phyloP scores from a whole-genome alignment of 2,888 invertebrate species.

The Drosophila rubida region DNA sequence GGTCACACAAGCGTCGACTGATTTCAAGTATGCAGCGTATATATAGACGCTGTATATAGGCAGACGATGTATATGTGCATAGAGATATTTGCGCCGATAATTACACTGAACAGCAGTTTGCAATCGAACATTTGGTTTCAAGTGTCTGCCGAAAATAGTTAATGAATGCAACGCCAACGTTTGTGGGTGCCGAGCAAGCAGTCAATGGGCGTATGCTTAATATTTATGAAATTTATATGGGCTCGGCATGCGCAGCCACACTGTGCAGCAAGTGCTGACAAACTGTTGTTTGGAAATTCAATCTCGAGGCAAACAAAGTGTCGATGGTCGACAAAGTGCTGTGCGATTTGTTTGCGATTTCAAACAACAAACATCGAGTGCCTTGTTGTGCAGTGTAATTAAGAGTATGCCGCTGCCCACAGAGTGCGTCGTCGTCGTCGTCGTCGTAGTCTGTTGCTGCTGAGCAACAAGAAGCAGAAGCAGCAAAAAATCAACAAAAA shows the following conservation, averaged over 20 bases:
- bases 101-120: constrained; percentile 46
- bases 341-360: not conserved
- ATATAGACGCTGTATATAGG: constrained; percentile 18
- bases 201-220: constrained; percentile 69
- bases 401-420: constrained; percentile 46
- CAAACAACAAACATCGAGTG: not conserved
- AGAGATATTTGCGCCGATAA: constrained; percentile 30
- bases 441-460: too few species aligned
- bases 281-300: not conserved
- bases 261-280: constrained; percentile 37
- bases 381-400: constrained; percentile 71
- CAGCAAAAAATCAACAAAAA: constrained; percentile 28
- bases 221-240: constrained; percentile 69
- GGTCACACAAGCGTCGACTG: constrained; percentile 42
- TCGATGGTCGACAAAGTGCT: not conserved
- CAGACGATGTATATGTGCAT: not conserved
- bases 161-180: constrained; percentile 50
- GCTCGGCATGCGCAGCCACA: constrained; percentile 58
- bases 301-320: constrained; percentile 2
- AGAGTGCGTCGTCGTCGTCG: constrained; percentile 25
- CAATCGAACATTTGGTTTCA: constrained; percentile 41
- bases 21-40: constrained; percentile 26
- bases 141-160: constrained; percentile 48
- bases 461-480: too few species aligned
- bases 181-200: constrained; percentile 26